These are phyloP conservation scores for Scartelaos histophorus DNA, from an alignment of 2,113 vertebrate genomes.

Conservation along the genomic window DNA sequence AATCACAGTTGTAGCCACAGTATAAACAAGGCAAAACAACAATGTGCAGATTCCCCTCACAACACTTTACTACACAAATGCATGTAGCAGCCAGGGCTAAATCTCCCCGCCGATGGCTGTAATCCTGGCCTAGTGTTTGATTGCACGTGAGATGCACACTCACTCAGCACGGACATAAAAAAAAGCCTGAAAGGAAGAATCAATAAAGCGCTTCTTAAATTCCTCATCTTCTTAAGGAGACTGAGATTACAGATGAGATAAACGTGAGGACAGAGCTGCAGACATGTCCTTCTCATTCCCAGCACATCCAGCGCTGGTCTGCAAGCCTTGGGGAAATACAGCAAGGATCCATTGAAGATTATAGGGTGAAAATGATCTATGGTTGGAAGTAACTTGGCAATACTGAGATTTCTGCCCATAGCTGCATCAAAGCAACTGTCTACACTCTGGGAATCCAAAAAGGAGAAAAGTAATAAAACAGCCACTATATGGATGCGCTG, in stretches of 20 bases:
- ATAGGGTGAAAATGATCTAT: conserved; percentile 1
- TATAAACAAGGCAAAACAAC: not conserved
- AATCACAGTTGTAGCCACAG: not conserved
- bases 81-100: not conserved
- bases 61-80: not conserved
- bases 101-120: not conserved
- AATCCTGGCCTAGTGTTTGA: conserved; percentile 14
- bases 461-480: conserved; percentile 14
- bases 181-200: conserved; percentile 42
- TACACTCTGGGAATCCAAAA: not conserved
- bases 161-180: conserved; percentile 18
- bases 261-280: not conserved
- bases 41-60: not conserved
- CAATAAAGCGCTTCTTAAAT: conserved; percentile 58
- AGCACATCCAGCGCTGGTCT: conserved; percentile 20
- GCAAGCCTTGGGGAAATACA: conserved; percentile 15
- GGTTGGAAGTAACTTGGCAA: not conserved
- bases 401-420: not conserved
- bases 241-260: not conserved
- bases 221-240: conserved; percentile 30
- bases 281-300: conserved; percentile 31
- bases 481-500: conserved; percentile 8
- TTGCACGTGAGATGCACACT: not conserved
- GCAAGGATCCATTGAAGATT: conserved; percentile 3
- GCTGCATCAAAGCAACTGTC: not conserved